phyloP scores from a whole-genome alignment of 2,797 vertebrate genomes.

The Anomalospiza imberbis region DNA sequence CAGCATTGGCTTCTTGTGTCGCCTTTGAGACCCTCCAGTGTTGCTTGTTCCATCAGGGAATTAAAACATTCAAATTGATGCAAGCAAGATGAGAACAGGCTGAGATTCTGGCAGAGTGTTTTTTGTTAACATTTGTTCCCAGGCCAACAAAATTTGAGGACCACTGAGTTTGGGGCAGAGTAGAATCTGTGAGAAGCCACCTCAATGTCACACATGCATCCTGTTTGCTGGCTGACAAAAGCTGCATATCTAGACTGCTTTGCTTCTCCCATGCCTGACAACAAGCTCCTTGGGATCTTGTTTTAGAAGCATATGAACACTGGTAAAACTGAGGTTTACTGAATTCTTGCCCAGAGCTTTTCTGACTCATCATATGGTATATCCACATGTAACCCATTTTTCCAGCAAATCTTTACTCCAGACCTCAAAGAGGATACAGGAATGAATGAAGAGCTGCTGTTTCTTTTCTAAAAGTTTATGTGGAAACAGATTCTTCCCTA shows the following conservation, averaged over 20 bases:
- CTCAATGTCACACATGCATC: not conserved
- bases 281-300: not conserved
- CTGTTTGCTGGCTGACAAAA: slow-evolving; percentile 24
- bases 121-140: not conserved
- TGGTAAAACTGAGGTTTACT: slow-evolving; percentile 29
- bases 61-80: not conserved
- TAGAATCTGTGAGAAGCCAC: not conserved
- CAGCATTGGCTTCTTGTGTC: not conserved
- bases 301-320: slow-evolving; percentile 20
- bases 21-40: not conserved
- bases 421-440: not conserved
- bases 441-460: slow-evolving; percentile 17
- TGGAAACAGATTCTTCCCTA: not conserved
- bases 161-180: not conserved
- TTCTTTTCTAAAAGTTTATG: slow-evolving; percentile 22
- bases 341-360: slow-evolving; percentile 43
- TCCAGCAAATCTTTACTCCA: slow-evolving; percentile 35
- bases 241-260: not conserved
- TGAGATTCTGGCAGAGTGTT: not conserved
- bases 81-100: slow-evolving; percentile 16
- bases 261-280: not conserved
- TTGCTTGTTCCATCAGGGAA: slow-evolving; percentile 4
- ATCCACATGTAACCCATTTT: slow-evolving; percentile 36
- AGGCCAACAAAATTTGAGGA: not conserved
- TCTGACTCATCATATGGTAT: slow-evolving; percentile 48